Base-by-base conservation (phyloP, 2,113 vertebrate species). In the Baryphthengus martii region DNA sequence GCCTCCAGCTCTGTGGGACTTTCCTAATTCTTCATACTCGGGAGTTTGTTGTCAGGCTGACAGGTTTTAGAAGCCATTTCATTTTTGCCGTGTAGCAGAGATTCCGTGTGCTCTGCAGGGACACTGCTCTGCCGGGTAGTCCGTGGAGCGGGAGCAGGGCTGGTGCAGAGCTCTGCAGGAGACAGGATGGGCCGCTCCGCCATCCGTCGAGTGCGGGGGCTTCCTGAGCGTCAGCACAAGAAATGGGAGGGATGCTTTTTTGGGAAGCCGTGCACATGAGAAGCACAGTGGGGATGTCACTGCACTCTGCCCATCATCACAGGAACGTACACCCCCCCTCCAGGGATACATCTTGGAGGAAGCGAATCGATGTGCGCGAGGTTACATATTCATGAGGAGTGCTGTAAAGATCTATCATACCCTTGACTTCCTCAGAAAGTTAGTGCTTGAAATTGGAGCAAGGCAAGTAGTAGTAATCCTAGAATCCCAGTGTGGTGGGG, bases 211-310 rank as follows among this genome's bases (percentile, higher is more conserved):
- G 53, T 3, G 14, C 61, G 33, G 61, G 74, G 68, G 53, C 53
- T 45, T 16, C 39, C 49, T 58, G 52, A 3, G 17, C 4, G 8
- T 12, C 58, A 13, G 33, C 2, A 20, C 62, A 3, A 23, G 21
- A 8, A 12, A 9, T 3, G 3, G 47, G 56, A 47, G 55, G 55
- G 45, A 6, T 19, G 29, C 23, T 4, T 35, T 58, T 7, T 1
- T 3, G 65, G 80, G 44, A 37, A 53, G 47, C 56, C 3, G 5
- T 24, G 0, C 7, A 0, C 12, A 15, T 2, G 1, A 17, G 45
- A 37, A 31, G 16, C 4, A 1, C 2, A 0, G 6, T 2, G 17
- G 9, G 55, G 45, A 0, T 83, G 86, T 56, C 20, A 0, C 26
- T 31, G 53, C 18, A 1, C 40, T 33, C 33, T 11, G 67, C 56